A percentile compares a stretch with the other conserved stretches of the same genome.
Conservation (phyloP, 2,888 invertebrate species). For the Diloba caeruleocephala region DNA sequence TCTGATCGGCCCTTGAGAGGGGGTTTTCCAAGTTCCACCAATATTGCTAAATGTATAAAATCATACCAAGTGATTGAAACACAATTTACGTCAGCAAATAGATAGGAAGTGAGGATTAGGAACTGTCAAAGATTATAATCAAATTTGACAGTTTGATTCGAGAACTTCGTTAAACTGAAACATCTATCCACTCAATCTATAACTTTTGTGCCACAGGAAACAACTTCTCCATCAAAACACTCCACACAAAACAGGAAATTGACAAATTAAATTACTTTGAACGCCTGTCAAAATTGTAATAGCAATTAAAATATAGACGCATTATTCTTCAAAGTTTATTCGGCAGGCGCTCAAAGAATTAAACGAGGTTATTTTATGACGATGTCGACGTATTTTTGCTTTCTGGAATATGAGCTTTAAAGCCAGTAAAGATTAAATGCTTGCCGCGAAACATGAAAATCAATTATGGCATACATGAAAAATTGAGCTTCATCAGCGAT, state of each 20-base stretch:
- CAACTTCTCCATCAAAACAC: constrained; percentile 10
- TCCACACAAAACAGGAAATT: background rate
- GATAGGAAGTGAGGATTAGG: constrained; percentile 21
- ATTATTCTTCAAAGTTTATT: constrained; percentile 2
- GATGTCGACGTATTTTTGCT: background rate
- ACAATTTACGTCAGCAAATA: background rate
- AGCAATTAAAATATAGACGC: constrained; percentile 23
- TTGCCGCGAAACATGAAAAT: constrained; percentile 6
- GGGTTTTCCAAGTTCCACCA: too few species aligned
- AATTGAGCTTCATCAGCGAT: constrained; percentile 12
- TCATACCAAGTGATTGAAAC: background rate
- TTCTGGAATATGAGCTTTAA: constrained; percentile 1
- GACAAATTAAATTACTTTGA: constrained; percentile 24
- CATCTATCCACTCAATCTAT: constrained; percentile 20
- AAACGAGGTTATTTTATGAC: constrained; percentile 8
- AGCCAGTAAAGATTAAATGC: background rate
- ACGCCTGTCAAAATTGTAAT: constrained; percentile 21
- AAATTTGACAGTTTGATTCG: constrained; percentile 22
- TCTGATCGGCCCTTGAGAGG: too few species aligned
- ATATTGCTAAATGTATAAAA: too few species aligned
- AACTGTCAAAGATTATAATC: constrained; percentile 1
- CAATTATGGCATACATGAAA: constrained; percentile 15
- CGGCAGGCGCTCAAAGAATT: constrained; percentile 11
- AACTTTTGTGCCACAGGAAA: constrained; percentile 12
- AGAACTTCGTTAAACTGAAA: constrained; percentile 19